Evolutionary conservation across 1,140 invertebrate genomes (phyloP).

Genomic region (Eriocheir sinensis): DNA sequence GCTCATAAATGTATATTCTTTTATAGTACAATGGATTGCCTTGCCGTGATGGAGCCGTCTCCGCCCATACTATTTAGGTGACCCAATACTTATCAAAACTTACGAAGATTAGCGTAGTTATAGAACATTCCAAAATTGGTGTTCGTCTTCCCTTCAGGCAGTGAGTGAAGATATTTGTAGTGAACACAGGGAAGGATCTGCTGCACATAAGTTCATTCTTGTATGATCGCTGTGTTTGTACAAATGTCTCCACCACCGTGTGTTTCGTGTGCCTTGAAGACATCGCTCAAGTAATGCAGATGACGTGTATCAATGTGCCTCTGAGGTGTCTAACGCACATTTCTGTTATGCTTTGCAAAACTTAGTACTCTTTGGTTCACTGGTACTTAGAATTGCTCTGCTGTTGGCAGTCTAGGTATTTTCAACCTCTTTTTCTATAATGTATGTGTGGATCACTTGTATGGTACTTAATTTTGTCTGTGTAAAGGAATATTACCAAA

Average conservation of each 20-base stretch:
- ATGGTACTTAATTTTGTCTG: background rate
- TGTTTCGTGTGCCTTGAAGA: conserved; percentile 67
- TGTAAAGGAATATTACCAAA: background rate
- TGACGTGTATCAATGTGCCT: conserved; percentile 73
- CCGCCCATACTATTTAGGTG: conserved; percentile 69
- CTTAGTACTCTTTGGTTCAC: background rate
- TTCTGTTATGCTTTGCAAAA: conserved; percentile 45
- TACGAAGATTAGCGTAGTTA: conserved; percentile 70
- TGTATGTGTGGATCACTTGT: background rate
- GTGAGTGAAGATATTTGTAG: conserved; percentile 39
- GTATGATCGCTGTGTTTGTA: background rate
- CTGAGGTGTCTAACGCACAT: conserved; percentile 50
- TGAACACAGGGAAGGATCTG: background rate
- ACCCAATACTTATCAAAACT: conserved; percentile 64
- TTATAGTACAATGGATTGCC: conserved; percentile 74
- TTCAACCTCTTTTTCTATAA: background rate
- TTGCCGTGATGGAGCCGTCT: conserved; percentile 64
- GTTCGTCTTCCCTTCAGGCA: conserved; percentile 68
- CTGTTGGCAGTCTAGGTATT: background rate
- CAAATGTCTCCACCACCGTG: background rate
- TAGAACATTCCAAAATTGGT: conserved; percentile 78
- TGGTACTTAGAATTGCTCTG: background rate
- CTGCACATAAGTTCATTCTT: conserved; percentile 40
- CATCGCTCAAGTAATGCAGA: conserved; percentile 67
- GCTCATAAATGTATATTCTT: conserved; percentile 55